Evolutionary conservation across 2,113 vertebrate genomes (phyloP).

Genomic region (Loxodonta africana): DNA sequence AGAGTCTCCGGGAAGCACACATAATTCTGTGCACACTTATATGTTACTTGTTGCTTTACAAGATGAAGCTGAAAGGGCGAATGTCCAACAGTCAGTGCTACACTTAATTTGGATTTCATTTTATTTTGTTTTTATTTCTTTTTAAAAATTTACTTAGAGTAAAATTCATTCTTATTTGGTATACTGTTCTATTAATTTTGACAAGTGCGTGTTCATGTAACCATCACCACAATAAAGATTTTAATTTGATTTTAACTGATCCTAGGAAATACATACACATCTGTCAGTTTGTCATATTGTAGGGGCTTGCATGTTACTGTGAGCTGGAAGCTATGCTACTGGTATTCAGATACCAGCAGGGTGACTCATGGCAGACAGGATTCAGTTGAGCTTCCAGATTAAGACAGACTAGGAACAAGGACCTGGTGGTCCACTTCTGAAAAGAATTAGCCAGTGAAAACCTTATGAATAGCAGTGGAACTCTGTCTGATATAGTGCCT

Average conservation of each 20-base stretch:
- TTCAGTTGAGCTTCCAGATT: too few species aligned
- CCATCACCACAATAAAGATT: background rate
- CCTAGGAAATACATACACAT: too few species aligned
- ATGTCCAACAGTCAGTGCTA: background rate
- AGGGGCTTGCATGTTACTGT: too few species aligned
- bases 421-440: too few species aligned
- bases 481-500: too few species aligned
- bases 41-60: background rate
- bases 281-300: too few species aligned
- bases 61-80: background rate
- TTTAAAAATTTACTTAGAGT: background rate
- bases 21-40: fast-evolving
- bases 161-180: background rate
- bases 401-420: too few species aligned
- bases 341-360: too few species aligned
- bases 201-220: background rate
- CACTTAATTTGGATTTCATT: background rate
- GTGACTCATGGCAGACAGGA: too few species aligned
- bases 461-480: too few species aligned
- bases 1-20: background rate
- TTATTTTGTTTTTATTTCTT: background rate
- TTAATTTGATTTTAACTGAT: background rate
- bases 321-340: too few species aligned
- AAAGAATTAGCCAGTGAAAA: too few species aligned
- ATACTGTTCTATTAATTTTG: background rate